These are phyloP conservation scores for Sus cebifrons DNA, from an alignment of 2,797 vertebrate species.

Conservation along the genomic window DNA sequence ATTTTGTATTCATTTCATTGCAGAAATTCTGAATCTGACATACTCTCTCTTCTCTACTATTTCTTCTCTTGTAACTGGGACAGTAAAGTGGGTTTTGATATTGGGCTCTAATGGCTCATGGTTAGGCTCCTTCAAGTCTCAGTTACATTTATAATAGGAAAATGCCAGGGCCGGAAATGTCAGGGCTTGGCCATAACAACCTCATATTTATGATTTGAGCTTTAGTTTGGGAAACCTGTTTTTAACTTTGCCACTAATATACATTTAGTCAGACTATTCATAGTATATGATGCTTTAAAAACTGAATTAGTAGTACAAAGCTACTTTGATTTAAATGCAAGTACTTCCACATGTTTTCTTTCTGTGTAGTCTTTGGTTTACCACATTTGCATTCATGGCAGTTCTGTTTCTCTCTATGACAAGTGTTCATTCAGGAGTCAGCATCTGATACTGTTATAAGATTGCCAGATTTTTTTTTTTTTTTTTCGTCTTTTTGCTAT, in stretches of 20 bases:
- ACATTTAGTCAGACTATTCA: neutral
- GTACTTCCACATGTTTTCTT: neutral
- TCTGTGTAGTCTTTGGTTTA: neutral
- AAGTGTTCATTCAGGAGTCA: slow-evolving; percentile 68
- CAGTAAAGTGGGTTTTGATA: neutral
- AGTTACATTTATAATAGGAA: neutral
- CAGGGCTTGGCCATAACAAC: neutral
- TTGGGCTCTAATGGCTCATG: neutral
- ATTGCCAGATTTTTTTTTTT: slow-evolving; percentile 67
- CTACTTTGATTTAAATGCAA: neutral
- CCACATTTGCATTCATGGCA: slow-evolving; percentile 24
- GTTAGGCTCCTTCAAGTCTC: neutral
- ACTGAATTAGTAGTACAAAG: neutral
- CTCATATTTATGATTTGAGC: neutral
- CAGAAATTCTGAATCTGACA: neutral
- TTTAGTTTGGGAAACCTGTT: neutral
- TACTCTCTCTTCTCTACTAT: neutral
- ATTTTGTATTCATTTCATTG: neutral
- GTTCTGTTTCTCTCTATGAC: neutral
- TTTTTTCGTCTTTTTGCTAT: too few species aligned
- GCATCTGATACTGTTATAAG: slow-evolving; percentile 36
- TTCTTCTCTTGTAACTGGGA: neutral
- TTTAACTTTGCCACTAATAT: slow-evolving; percentile 22
- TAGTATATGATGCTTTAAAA: slow-evolving; percentile 34
- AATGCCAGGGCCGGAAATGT: neutral